Evolutionary conservation across 2,888 invertebrate species (phyloP).

Genomic region (Acanthosepion pharaonis): DNA sequence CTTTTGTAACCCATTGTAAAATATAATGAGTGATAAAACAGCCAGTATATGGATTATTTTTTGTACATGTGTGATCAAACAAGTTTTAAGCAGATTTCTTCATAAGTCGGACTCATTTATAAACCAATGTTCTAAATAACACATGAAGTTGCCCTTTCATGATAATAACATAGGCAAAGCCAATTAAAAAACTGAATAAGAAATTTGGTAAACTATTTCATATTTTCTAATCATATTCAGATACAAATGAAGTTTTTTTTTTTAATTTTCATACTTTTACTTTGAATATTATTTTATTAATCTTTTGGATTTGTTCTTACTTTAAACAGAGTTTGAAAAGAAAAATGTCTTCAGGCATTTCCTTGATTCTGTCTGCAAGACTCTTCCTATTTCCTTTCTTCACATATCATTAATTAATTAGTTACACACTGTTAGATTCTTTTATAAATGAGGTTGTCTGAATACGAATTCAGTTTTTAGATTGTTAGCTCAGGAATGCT

Average conservation of each 20-base stretch:
- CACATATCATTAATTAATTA: neutral
- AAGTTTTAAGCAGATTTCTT: too few species aligned
- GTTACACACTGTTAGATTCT: neutral
- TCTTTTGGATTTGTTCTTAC: neutral
- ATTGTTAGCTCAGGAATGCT: neutral
- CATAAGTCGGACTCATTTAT: too few species aligned
- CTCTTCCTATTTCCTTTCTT: neutral
- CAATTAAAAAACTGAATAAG: neutral
- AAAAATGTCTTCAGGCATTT: neutral
- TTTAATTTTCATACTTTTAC: neutral
- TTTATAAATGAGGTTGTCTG: neutral
- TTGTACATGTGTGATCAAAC: too few species aligned
- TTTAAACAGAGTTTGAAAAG: neutral
- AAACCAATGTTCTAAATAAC: neutral
- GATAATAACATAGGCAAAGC: neutral
- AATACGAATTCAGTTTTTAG: neutral
- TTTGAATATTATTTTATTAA: neutral
- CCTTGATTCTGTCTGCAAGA: constrained; percentile 1
- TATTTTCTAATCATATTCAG: constrained; percentile 33
- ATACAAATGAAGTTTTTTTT: neutral
- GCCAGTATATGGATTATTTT: too few species aligned
- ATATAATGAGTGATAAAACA: too few species aligned
- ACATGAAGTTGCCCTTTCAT: neutral
- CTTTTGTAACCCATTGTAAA: too few species aligned
- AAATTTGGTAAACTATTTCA: neutral